Evolutionary conservation across 2,797 vertebrate genomes (phyloP).

Genomic region (Melanogrammus aeglefinus): DNA sequence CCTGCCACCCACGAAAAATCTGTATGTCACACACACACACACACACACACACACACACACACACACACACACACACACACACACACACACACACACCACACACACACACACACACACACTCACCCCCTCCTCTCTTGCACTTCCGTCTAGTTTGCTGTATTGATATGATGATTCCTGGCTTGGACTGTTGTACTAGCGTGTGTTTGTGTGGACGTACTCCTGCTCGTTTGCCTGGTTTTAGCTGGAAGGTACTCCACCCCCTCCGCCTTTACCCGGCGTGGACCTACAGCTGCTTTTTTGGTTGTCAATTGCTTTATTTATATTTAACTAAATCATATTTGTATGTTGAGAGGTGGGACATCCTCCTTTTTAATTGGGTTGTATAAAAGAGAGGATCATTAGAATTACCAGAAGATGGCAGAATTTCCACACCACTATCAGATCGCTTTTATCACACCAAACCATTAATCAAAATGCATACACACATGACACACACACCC

Average conservation of each 20-base stretch:
- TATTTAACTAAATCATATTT: conserved; percentile 13
- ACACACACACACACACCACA: conserved; percentile 16
- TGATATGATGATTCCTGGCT: conserved; percentile 1
- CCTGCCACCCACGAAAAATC: conserved; percentile 86
- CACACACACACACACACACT: background rate
- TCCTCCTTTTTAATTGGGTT: conserved; percentile 76
- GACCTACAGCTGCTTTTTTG: conserved; percentile 45
- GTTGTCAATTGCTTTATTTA: conserved; percentile 20
- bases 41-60: background rate
- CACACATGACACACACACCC: background rate
- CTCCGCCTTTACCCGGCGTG: conserved; percentile 26
- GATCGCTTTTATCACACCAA: conserved; percentile 76
- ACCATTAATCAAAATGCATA: conserved; percentile 68
- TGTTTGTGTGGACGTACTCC: conserved; percentile 7
- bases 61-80: conserved; percentile 36
- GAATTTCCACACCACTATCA: conserved; percentile 74
- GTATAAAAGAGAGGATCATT: conserved; percentile 80
- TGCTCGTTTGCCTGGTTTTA: conserved; percentile 22
- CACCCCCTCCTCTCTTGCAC: background rate
- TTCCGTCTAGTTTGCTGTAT: background rate
- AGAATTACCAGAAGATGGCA: conserved; percentile 78
- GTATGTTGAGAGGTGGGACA: conserved; percentile 49
- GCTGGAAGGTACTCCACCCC: conserved; percentile 41
- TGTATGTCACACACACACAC: conserved; percentile 79
- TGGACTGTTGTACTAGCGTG: conserved; percentile 3